A percentile compares a stretch with the other conserved stretches of the same genome.
Evolutionary conservation across 2,797 vertebrate genomes (phyloP).

Genomic region (Myripristis jacobus): DNA sequence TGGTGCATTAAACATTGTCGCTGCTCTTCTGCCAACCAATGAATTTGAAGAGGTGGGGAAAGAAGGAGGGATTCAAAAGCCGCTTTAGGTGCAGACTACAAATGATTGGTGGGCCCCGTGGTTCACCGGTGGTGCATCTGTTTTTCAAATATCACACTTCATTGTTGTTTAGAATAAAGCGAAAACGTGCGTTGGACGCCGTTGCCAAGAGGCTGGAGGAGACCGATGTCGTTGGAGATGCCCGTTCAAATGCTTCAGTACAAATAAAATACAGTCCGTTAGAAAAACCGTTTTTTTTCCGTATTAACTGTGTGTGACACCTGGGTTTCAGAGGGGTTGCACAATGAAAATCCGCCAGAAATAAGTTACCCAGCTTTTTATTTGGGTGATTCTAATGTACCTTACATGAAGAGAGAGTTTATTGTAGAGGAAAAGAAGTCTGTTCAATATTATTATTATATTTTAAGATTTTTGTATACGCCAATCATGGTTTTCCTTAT

Average conservation of each 20-base stretch:
- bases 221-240: conserved; percentile 29
- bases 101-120: conserved; percentile 77
- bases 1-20: conserved; percentile 98
- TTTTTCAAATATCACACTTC: conserved; percentile 77
- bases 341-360: no score
- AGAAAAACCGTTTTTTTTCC: neutral
- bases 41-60: conserved; percentile 60
- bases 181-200: conserved; percentile 58
- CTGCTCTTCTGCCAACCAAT: conserved; percentile 93
- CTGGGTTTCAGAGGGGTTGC: no score
- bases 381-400: no score
- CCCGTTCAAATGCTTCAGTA: conserved; percentile 50
- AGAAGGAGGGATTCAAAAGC: conserved; percentile 79
- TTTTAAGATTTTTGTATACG: no score
- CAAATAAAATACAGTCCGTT: no score
- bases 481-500: no score
- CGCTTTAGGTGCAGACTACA: conserved; percentile 71
- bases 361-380: no score
- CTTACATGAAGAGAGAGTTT: no score
- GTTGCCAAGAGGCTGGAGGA: conserved; percentile 15
- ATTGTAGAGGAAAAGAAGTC: no score
- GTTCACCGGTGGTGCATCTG: conserved; percentile 72
- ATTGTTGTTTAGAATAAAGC: conserved; percentile 76
- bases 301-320: neutral
- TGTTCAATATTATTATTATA: no score